phyloP scores from a whole-genome alignment of 2,113 vertebrate genomes.

The Neopipo cinnamomea region DNA sequence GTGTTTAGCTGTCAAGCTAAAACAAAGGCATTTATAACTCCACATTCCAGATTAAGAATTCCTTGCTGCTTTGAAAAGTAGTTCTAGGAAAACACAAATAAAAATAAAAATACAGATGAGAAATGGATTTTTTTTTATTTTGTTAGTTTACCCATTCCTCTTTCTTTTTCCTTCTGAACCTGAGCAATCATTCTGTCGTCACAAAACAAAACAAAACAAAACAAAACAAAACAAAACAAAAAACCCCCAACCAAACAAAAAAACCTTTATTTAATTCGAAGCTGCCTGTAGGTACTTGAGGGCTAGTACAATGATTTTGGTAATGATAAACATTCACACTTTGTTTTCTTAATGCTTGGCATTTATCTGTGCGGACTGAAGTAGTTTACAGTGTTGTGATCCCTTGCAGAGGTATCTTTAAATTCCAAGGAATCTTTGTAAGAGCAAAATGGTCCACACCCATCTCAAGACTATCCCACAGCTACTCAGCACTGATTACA shows the following conservation, averaged over 20 bases:
- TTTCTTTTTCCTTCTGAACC: not conserved
- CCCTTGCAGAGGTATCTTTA: not conserved
- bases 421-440: not conserved
- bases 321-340: not conserved
- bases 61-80: slow-evolving; percentile 40
- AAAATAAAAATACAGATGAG: slow-evolving; percentile 31
- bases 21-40: slow-evolving; percentile 55
- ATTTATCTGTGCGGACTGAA: not conserved
- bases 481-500: not conserved
- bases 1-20: slow-evolving; percentile 55
- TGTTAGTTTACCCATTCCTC: not conserved
- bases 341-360: not conserved
- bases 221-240: not conserved
- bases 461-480: not conserved
- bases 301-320: not conserved
- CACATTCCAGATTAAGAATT: slow-evolving; percentile 50
- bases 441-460: not conserved
- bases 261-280: not conserved
- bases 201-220: not conserved
- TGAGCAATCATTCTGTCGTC: not conserved
- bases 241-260: not conserved
- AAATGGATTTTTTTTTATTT: not conserved
- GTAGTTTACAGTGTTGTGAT: not conserved
- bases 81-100: not conserved
- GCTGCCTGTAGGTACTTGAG: not conserved